Conservation (phyloP, 2,888 invertebrate genomes). For the Polydrusus pterygomalis region DNA sequence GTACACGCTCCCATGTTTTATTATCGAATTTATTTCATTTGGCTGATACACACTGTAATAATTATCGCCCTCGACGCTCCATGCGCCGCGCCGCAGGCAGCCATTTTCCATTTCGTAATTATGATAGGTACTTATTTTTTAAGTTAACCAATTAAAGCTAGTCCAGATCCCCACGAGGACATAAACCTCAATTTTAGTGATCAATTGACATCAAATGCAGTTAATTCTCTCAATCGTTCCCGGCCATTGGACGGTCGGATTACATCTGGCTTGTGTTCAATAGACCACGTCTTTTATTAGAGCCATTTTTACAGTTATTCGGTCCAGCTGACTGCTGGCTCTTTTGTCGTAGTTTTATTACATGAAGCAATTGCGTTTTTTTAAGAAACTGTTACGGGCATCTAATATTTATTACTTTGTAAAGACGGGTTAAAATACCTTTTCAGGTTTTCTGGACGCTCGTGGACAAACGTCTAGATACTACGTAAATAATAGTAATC, state of each 20-base stretch:
- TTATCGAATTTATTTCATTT: no score
- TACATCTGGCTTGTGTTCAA: conserved; percentile 34
- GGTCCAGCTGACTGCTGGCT: conserved; percentile 26
- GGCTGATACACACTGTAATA: no score
- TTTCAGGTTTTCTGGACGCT: no score
- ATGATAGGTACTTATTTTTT: no score
- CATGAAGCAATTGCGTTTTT: background rate
- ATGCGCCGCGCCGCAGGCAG: no score
- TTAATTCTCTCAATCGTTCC: conserved; percentile 37
- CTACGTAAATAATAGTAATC: no score
- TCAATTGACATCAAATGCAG: conserved; percentile 33
- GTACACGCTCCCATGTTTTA: no score
- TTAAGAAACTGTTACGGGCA: no score
- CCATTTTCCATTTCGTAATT: background rate
- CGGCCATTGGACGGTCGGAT: conserved; percentile 20
- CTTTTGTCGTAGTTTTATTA: conserved; percentile 24
- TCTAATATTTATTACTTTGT: no score
- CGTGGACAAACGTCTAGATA: no score
- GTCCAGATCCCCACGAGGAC: background rate
- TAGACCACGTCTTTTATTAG: conserved; percentile 31
- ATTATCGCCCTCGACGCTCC: no score
- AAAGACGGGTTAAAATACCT: no score
- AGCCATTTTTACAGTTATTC: conserved; percentile 35
- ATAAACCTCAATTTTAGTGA: conserved; percentile 28
- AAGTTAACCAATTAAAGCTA: background rate